phyloP scores from a whole-genome alignment of 2,888 invertebrate species.

The Rhagium mordax region DNA sequence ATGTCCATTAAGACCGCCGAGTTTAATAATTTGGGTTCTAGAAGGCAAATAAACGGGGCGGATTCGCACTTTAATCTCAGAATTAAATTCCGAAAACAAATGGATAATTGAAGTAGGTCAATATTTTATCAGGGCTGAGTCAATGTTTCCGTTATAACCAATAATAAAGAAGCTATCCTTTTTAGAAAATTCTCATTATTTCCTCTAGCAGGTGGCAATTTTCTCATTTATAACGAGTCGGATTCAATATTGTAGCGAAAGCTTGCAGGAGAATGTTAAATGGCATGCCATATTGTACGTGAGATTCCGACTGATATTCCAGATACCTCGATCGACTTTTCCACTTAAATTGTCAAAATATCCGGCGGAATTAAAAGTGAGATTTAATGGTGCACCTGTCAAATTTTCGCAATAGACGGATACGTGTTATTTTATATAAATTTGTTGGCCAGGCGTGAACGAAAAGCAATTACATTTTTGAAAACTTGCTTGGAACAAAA shows the following conservation, averaged over 20 bases:
- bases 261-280: constrained; percentile 25
- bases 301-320: constrained; percentile 3
- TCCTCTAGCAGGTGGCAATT: constrained; percentile 25
- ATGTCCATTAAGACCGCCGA: too few species aligned
- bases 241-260: constrained; percentile 30
- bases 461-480: too few species aligned
- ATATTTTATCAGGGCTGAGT: constrained; percentile 7
- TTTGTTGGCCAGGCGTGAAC: too few species aligned
- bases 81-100: background rate
- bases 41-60: too few species aligned
- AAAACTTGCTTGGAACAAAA: too few species aligned
- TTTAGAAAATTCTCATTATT: background rate
- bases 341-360: background rate
- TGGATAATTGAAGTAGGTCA: background rate
- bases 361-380: background rate
- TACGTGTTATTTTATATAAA: too few species aligned
- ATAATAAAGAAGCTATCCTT: constrained; percentile 5
- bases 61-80: background rate
- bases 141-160: constrained; percentile 25
- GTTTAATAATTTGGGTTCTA: too few species aligned
- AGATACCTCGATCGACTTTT: constrained; percentile 3
- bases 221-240: constrained; percentile 26
- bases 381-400: background rate
- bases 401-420: background rate
- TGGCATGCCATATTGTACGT: constrained; percentile 28